Evolutionary conservation across 2,797 vertebrate genomes (phyloP), one percentile per base, ranked within the genome.

Genomic region (Choloepus didactylus): DNA sequence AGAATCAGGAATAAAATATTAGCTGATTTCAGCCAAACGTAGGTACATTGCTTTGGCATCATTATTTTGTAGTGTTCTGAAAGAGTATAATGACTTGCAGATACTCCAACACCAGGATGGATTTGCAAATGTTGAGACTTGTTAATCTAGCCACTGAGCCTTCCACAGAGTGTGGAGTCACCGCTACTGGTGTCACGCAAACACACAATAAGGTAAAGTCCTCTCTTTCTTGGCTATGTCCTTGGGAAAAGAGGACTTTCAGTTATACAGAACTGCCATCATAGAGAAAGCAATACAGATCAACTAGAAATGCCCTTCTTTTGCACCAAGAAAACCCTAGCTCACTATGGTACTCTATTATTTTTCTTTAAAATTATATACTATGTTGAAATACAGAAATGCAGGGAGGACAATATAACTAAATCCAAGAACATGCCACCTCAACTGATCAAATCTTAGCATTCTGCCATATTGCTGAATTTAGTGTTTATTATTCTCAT

Each of bases 1-100:
- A 46, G 91, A 89, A 87, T 93, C 35, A 62, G 94, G 75, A 49
- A 70, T 67, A 80, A 95, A 93, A 80, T 60, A 87, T 54, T 69
- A 73, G 75, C 25, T 75, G 54, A 86, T 87, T 93, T 82, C 14
- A 89, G 31, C 80, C 64, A 2, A 93, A 89, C 89, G 89, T 67
- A 69, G 56, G 69, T 46, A 49, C 10, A 5, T 82, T 69, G 29
- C 38, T 86, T 69, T 60, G 75, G 29, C 38, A 67, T 51, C 44
- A 21, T 67, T 89, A 44, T 51, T 56, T 54, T 86, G 60, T 21
- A 60, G 67, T 60, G 12, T 6, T 89, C 25, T 73, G 59, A 60
- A 38, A 41, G 44, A 66, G 10, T 14, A 11, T 62, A 64, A 46
- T 67, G 51, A 46, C n/a, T 72, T 86, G 16, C 41, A 79, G 75